Evolutionary conservation across 2,888 invertebrate species (phyloP), one percentile per base, ranked within the genome.

Genomic region (Polydesmus complanatus): DNA sequence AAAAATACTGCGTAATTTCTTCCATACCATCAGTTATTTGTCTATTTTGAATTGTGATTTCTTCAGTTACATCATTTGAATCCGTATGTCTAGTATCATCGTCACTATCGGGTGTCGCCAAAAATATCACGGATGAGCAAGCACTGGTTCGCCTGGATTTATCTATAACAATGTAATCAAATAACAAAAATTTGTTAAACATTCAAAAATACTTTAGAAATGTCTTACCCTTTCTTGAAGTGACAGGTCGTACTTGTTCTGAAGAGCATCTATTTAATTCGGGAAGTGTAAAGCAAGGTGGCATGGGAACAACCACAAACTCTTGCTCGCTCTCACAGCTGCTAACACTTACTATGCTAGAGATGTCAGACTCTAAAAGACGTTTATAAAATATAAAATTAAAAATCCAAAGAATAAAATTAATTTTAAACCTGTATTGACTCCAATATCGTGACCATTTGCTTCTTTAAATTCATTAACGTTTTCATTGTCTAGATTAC

Each of bases 301-400:
- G 74, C 62, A 74, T 64, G 0, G 73, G 73, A 18, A 74, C 73
- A 14, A 74, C 68, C 58, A 71, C 71, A 67, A 72, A 74, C 54
- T 73, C 74, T 50, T 65, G 67, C 55, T 72, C 73, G 23, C 69
- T 69, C n/a, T 69, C 67, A n/a, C 67, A 66, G n/a, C 70, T 62
- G 67, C 69, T 67, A 62, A 69, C 25, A 69, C 68, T 62, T 63
- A 67, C 2, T 68, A 68, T 53, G 65, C 68, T 61, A 66, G 69
- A 68, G 21, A 3, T 8, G 8, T 57, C 57, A 57, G 57, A 25
- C 8, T 25, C 25, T 22, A 18, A n/a, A n/a, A n/a, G n/a, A n/a
- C n/a, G n/a, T n/a, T n/a, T n/a, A n/a, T n/a, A n/a, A n/a, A n/a
- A n/a, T n/a, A n/a, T n/a, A n/a, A n/a, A n/a, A n/a, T n/a, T n/a